Evolutionary conservation across 2,888 invertebrate species (phyloP).

Genomic region (Drosophila imparisetae): DNA sequence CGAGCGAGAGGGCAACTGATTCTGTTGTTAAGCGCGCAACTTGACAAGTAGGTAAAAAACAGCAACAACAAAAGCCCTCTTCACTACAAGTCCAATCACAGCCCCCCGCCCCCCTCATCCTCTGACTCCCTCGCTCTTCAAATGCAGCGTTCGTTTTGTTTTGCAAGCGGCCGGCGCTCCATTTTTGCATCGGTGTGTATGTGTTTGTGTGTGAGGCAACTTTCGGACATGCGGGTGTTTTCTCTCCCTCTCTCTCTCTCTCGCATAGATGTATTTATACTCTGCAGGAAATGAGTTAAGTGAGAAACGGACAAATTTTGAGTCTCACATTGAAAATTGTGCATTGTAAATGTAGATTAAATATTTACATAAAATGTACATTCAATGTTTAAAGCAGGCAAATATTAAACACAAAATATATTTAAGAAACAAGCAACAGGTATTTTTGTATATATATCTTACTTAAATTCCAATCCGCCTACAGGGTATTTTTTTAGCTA

Average conservation of each 20-base stretch:
- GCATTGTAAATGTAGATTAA: neutral
- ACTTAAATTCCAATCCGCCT: neutral
- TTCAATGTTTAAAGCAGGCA: neutral
- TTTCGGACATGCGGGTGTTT: conserved; percentile 41
- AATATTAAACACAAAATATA: neutral
- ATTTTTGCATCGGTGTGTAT: conserved; percentile 32
- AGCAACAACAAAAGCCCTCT: conserved; percentile 12
- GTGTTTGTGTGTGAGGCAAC: neutral
- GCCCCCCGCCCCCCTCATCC: neutral
- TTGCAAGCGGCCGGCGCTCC: conserved; percentile 51
- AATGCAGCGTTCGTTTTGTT: conserved; percentile 47
- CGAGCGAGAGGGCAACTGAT: conserved; percentile 56
- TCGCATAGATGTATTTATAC: neutral
- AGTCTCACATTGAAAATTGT: neutral
- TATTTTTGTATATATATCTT: neutral
- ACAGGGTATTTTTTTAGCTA: conserved; percentile 1
- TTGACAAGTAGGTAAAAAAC: conserved; percentile 65
- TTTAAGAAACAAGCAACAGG: neutral
- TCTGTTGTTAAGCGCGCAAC: conserved; percentile 67
- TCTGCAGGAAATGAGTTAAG: neutral
- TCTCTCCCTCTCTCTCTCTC: neutral
- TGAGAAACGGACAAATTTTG: neutral
- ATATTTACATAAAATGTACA: neutral
- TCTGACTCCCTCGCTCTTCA: neutral
- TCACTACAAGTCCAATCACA: conserved; percentile 8